Percentiles rank a stretch among this genome's conserved stretches.
Conservation (phyloP, 2,888 invertebrate genomes). For the Drosophila affinis region DNA sequence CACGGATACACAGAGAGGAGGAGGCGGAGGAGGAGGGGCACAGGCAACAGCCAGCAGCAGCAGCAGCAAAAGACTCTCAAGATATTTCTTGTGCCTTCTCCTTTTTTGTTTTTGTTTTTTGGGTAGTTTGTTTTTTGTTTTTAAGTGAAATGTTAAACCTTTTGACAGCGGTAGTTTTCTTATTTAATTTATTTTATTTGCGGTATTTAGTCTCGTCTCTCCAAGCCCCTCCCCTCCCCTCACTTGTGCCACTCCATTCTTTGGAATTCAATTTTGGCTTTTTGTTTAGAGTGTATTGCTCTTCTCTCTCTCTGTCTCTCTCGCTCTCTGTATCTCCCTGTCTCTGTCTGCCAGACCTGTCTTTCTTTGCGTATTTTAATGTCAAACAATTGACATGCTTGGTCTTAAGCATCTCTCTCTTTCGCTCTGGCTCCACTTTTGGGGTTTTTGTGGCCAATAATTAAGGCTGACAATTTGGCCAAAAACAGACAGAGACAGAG, state of each 20-base stretch:
- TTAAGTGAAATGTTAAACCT: slow-evolving; percentile 78
- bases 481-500: slow-evolving; percentile 6
- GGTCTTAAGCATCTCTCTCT: slow-evolving; percentile 46
- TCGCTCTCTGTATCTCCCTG: slow-evolving; percentile 39
- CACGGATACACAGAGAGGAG: background rate
- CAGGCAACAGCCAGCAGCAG: background rate
- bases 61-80: slow-evolving; percentile 12
- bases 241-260: slow-evolving; percentile 34
- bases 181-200: slow-evolving; percentile 79
- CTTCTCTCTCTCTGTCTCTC: slow-evolving; percentile 2
- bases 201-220: slow-evolving; percentile 70
- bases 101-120: slow-evolving; percentile 10
- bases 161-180: slow-evolving; percentile 78
- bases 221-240: slow-evolving; percentile 7
- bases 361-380: slow-evolving; percentile 69
- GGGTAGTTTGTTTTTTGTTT: slow-evolving; percentile 57
- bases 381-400: slow-evolving; percentile 73
- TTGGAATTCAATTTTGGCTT: slow-evolving; percentile 67
- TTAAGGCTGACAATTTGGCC: slow-evolving; percentile 71
- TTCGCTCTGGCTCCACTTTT: slow-evolving; percentile 13
- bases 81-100: slow-evolving; percentile 24
- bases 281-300: slow-evolving; percentile 39
- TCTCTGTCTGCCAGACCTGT: slow-evolving; percentile 34
- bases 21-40: background rate
- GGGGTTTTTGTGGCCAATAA: slow-evolving; percentile 61